phyloP scores from a whole-genome alignment of 1,140 invertebrate species.

The Pachypeltis micranthus region DNA sequence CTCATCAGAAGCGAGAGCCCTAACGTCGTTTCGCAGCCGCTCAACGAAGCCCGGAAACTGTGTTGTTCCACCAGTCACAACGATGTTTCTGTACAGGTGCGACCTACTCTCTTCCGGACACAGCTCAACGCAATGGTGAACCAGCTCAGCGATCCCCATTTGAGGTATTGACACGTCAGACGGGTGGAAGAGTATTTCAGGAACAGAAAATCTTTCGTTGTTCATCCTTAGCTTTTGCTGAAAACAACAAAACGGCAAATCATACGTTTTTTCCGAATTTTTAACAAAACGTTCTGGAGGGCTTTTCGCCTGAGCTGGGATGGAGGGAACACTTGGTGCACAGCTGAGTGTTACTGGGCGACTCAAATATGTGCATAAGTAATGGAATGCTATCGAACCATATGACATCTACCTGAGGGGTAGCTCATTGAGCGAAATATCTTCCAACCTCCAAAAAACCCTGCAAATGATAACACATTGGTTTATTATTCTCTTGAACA shows the following conservation, averaged over 20 bases:
- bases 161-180: constrained; percentile 88
- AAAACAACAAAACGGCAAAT: constrained; percentile 17
- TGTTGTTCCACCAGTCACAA: constrained; percentile 82
- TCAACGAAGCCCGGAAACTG: constrained; percentile 74
- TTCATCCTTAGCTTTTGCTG: constrained; percentile 75
- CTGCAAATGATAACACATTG: too few species aligned
- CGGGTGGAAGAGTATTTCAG: constrained; percentile 90
- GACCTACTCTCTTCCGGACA: constrained; percentile 67
- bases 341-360: too few species aligned
- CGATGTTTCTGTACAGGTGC: constrained; percentile 77
- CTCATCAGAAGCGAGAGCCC: constrained; percentile 61
- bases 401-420: too few species aligned
- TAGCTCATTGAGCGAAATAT: too few species aligned
- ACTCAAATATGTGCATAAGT: too few species aligned
- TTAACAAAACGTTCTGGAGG: not conserved
- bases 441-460: too few species aligned
- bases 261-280: too few species aligned
- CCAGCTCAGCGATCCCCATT: constrained; percentile 87
- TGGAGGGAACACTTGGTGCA: too few species aligned
- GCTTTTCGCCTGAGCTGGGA: too few species aligned
- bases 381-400: too few species aligned
- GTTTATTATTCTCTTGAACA: too few species aligned
- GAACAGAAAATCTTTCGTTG: constrained; percentile 85
- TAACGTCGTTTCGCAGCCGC: constrained; percentile 65
- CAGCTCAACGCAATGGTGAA: constrained; percentile 57